phyloP scores from a whole-genome alignment of 2,113 vertebrate species.

The Dinomys branickii region DNA sequence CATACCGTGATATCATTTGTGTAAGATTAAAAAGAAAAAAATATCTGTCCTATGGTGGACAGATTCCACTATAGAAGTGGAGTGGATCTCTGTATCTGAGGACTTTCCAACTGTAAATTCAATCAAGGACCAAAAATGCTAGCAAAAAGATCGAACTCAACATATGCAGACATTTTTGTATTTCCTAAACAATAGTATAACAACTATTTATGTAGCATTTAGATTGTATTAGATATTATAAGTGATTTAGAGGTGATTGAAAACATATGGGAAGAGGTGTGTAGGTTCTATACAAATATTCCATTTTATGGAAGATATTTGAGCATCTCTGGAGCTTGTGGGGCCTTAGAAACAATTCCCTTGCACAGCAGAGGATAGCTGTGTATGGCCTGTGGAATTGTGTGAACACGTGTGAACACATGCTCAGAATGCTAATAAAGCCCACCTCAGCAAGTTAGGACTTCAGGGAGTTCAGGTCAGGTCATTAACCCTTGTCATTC shows the following conservation, averaged over 20 bases:
- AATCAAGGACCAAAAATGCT: not conserved
- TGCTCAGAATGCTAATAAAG: not conserved
- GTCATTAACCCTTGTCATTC: not conserved
- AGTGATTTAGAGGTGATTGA: not conserved
- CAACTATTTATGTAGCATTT: not conserved
- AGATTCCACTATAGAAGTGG: too few species aligned
- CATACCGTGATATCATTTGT: not conserved
- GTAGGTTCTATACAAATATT: too few species aligned
- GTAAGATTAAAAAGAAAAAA: slow-evolving; percentile 7
- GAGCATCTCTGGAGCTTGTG: not conserved
- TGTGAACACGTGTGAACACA: not conserved
- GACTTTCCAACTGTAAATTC: not conserved
- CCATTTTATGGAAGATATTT: not conserved
- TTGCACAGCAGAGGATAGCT: not conserved
- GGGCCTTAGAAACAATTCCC: not conserved
- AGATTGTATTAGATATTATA: not conserved
- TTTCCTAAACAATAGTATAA: not conserved
- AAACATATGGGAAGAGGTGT: not conserved
- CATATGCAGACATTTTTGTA: not conserved
- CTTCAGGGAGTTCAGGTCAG: not conserved
- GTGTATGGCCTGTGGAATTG: not conserved
- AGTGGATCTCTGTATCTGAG: not conserved
- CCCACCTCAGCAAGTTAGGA: not conserved
- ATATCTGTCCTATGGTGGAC: not conserved
- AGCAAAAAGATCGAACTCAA: not conserved